Percentiles rank a stretch among this genome's conserved stretches.
phyloP scores from a whole-genome alignment of 1,140 invertebrate species.

The Atta colombica region DNA sequence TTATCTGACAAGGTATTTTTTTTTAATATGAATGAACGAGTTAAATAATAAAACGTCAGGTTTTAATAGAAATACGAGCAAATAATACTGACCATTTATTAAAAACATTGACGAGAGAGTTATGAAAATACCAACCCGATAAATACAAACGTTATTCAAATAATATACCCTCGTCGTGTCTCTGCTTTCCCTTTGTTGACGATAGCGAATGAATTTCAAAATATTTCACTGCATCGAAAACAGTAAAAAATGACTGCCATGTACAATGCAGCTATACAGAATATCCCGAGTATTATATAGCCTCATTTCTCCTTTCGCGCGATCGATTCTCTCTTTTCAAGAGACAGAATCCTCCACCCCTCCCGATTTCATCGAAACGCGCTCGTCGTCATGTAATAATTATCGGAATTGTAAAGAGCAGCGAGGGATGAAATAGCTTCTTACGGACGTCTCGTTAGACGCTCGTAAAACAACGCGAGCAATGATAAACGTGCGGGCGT shows the following conservation, averaged over 20 bases:
- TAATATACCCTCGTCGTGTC: slow-evolving; percentile 10
- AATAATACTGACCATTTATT: slow-evolving; percentile 37
- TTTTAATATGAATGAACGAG: not conserved
- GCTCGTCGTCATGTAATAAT: not conserved
- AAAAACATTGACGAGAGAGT: slow-evolving; percentile 39
- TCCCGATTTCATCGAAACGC: slow-evolving; percentile 1
- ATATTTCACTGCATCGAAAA: slow-evolving; percentile 8
- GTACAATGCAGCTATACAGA: not conserved
- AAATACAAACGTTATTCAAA: slow-evolving; percentile 52
- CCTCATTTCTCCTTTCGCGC: not conserved
- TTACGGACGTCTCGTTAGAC: not conserved
- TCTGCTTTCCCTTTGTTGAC: slow-evolving; percentile 6
- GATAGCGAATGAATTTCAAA: slow-evolving; percentile 46
- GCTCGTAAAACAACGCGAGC: slow-evolving; percentile 18
- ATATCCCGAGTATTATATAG: not conserved
- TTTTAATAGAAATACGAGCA: slow-evolving; percentile 19
- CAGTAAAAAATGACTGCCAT: not conserved
- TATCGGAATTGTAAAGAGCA: slow-evolving; percentile 13
- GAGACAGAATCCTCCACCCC: not conserved
- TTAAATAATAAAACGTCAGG: slow-evolving; percentile 46
- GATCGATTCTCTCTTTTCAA: slow-evolving; percentile 7
- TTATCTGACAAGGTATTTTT: not conserved
- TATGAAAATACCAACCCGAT: slow-evolving; percentile 39
- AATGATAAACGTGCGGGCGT: slow-evolving; percentile 10
- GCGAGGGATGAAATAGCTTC: not conserved